Evolutionary conservation across 2,888 invertebrate genomes (phyloP).

Genomic region (Cetonia aurata): DNA sequence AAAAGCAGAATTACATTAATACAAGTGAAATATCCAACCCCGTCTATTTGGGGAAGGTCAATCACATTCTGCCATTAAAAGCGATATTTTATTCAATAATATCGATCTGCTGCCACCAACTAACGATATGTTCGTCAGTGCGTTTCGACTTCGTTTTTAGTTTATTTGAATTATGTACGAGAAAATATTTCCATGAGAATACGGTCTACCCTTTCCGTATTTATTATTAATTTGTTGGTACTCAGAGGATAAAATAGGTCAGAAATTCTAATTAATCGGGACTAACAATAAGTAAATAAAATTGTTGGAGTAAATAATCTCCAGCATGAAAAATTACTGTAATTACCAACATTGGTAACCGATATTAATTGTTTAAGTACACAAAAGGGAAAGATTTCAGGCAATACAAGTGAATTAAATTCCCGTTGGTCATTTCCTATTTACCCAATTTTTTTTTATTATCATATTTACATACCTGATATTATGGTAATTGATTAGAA

Average conservation of each 20-base stretch:
- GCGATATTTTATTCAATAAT: conserved; percentile 32
- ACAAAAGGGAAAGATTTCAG: too few species aligned
- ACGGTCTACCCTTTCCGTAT: not conserved
- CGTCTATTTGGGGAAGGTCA: conserved; percentile 40
- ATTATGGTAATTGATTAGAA: conserved; percentile 1
- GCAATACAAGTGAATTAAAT: too few species aligned
- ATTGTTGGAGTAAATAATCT: too few species aligned
- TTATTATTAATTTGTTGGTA: not conserved
- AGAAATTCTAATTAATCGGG: not conserved
- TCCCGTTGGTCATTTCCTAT: not conserved
- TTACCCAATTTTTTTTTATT: not conserved
- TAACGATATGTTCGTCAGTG: not conserved
- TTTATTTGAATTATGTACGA: conserved; percentile 31
- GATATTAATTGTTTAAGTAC: too few species aligned
- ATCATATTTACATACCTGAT: not conserved
- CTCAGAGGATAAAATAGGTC: not conserved
- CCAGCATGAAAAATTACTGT: too few species aligned
- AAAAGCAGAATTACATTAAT: conserved; percentile 38
- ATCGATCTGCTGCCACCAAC: not conserved
- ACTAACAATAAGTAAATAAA: too few species aligned
- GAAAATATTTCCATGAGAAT: conserved; percentile 1
- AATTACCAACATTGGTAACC: too few species aligned
- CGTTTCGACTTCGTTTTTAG: conserved; percentile 16
- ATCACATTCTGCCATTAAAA: conserved; percentile 38
- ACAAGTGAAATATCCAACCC: conserved; percentile 37